These are phyloP conservation scores for Odocoileus virginianus DNA, from an alignment of 2,113 vertebrate species.

Conservation along the genomic window DNA sequence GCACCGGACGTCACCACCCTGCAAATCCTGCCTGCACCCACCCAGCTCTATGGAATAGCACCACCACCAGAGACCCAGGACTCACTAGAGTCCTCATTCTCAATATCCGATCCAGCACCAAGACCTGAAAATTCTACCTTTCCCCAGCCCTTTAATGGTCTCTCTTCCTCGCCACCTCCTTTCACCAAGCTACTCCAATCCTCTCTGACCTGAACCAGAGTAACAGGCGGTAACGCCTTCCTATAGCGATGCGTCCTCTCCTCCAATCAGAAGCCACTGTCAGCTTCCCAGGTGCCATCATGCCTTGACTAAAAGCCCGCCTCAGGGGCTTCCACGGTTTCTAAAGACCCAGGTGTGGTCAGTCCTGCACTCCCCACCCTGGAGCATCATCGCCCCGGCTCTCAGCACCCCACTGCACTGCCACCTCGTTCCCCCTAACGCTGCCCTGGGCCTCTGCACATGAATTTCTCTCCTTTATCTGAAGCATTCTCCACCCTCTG, in stretches of 20 bases:
- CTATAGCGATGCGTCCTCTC: background rate
- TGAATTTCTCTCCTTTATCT: background rate
- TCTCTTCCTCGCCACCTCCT: background rate
- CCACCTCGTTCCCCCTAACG: background rate
- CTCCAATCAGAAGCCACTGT: background rate
- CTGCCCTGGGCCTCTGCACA: background rate
- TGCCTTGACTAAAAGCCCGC: background rate
- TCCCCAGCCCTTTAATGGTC: background rate
- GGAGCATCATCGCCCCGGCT: background rate
- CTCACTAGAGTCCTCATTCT: background rate
- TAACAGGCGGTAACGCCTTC: background rate
- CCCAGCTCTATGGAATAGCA: background rate
- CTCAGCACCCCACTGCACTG: background rate
- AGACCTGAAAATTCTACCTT: background rate
- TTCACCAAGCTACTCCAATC: background rate
- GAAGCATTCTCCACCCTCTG: background rate
- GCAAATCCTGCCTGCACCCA: background rate
- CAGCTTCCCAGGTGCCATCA: background rate
- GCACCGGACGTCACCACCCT: background rate
- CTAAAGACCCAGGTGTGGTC: background rate
- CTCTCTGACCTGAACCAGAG: background rate
- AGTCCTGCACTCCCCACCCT: background rate
- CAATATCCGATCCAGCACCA: background rate
- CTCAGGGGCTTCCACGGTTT: background rate
- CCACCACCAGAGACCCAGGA: fast-evolving